A percentile compares a stretch with the other conserved stretches of the same genome.
Evolutionary conservation across 2,888 invertebrate species (phyloP).

Genomic region (Campoplex nolae): DNA sequence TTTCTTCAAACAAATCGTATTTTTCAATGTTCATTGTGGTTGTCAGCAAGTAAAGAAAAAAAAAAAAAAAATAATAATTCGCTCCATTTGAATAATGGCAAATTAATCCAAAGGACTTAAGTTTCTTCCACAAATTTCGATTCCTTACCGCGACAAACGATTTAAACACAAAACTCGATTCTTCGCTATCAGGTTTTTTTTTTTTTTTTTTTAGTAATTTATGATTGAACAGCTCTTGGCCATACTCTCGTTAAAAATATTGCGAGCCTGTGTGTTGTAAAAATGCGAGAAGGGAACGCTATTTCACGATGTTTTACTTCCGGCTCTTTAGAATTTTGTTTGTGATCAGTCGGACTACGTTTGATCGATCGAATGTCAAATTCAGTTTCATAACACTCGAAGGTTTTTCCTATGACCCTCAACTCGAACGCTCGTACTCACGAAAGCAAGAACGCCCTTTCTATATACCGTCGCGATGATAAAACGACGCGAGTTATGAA

Average conservation of each 20-base stretch:
- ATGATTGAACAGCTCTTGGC: too few species aligned
- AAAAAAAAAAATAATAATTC: not conserved
- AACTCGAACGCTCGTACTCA: not conserved
- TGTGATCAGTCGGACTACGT: not conserved
- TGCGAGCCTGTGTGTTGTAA: not conserved
- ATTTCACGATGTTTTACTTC: not conserved
- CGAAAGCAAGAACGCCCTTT: not conserved
- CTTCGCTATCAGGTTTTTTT: not conserved
- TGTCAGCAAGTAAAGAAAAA: not conserved
- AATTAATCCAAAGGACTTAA: too few species aligned
- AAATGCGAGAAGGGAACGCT: not conserved
- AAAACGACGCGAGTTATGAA: not conserved
- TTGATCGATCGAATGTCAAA: slow-evolving; percentile 7
- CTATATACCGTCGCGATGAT: not conserved
- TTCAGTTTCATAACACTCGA: not conserved
- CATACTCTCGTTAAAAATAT: not conserved
- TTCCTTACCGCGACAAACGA: too few species aligned
- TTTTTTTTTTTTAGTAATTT: not conserved
- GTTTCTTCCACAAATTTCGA: not conserved
- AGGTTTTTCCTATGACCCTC: not conserved
- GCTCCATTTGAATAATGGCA: too few species aligned
- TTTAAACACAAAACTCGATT: not conserved
- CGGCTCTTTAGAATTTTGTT: not conserved
- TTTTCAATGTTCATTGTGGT: not conserved
- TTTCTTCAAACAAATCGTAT: not conserved